Evolutionary conservation across 2,888 invertebrate species (phyloP), one percentile per base, ranked within the genome.

Genomic region (Agrotis ipsilon): DNA sequence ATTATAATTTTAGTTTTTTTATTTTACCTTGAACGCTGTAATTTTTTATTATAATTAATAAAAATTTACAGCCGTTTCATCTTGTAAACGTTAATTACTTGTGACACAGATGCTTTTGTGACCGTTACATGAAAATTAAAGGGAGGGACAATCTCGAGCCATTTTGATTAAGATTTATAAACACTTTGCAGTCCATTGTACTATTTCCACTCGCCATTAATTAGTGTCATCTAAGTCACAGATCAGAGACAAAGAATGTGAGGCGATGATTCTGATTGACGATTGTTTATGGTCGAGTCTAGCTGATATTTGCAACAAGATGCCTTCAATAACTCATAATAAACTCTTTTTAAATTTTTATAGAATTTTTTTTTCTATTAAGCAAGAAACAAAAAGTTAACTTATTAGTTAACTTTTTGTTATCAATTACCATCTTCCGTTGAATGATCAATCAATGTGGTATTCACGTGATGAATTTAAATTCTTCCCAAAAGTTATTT

Each of bases 101-200:
- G 46, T 75, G 72, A 71, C 73, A 80, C 60, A 67, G 52, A 77
- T 80, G 68, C 48, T 71, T 57, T 67, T 60, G 63, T 49, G 64
- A 68, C 65, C 59, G 62, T 72, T 67, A 48, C 60, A 74, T 73
- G 72, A 75, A 75, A 76, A 72, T 78, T 78, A 75, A 73, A 75
- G 75, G 85, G 82, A 78, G 85, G 80, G 63, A 68, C 84, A 67
- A 75, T 82, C 68, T 75, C 51, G 51, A 72, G 60, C 49, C 18
- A 13, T 45, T 39, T 75, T 80, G n/a, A 84, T 84, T 76, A 67
- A 75, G 84, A 84, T 84, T 84, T 84, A 84, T 84, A 68, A 75
- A 78, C 80, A 68, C 64, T 74, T 52, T 24, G 39, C 63, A 75
- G 78, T 78, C 75, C 52, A 18, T 76, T 82, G 73, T 75, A 82